A percentile compares a stretch with the other conserved stretches of the same genome.
Conservation (phyloP, 2,113 vertebrate species). For the Genyomyrus donnyi region DNA sequence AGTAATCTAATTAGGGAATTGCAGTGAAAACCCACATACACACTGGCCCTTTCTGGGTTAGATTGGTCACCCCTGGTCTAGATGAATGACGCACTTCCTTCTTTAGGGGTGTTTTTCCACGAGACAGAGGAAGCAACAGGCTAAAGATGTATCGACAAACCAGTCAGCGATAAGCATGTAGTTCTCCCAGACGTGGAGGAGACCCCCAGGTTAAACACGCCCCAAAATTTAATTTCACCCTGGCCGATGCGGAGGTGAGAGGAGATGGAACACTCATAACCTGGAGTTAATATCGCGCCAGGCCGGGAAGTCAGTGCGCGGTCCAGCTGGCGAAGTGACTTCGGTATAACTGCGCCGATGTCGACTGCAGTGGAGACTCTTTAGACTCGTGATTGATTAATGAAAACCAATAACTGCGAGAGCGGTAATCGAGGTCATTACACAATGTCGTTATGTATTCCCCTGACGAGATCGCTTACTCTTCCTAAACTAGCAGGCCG, state of each 20-base stretch:
- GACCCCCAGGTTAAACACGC: neutral
- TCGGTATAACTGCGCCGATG: neutral
- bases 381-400: neutral
- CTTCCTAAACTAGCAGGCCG: neutral
- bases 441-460: neutral
- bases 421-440: neutral
- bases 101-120: neutral
- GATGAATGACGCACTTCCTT: neutral
- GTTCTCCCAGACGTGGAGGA: neutral
- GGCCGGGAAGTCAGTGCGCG: neutral
- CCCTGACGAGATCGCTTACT: neutral
- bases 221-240: neutral
- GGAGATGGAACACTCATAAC: neutral
- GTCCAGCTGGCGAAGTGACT: neutral
- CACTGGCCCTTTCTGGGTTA: neutral
- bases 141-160: neutral
- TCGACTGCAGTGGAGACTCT: neutral
- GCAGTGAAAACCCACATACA: neutral
- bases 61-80: neutral
- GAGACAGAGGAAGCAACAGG: neutral
- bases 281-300: neutral
- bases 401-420: neutral
- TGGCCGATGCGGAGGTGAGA: neutral
- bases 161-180: neutral
- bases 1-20: neutral